Evolutionary conservation across 2,113 vertebrate species (phyloP).

Genomic region (Gymnocephalus cernua): DNA sequence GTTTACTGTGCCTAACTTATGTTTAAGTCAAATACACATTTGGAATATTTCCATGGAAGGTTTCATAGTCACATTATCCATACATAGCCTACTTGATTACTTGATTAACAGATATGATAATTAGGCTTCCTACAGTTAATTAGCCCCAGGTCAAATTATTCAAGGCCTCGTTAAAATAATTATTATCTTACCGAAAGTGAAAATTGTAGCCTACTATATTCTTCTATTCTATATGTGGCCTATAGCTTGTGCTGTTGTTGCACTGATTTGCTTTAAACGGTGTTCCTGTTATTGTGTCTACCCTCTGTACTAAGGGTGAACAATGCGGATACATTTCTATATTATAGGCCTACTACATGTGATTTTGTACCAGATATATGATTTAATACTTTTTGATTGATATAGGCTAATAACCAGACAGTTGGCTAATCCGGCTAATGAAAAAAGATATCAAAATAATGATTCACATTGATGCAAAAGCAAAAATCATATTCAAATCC

Average conservation of each 20-base stretch:
- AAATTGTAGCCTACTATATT: no score
- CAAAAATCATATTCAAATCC: neutral
- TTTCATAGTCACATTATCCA: neutral
- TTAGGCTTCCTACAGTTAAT: slow-evolving; percentile 11
- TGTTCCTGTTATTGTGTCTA: neutral
- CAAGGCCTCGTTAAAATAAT: slow-evolving; percentile 10
- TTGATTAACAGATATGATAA: neutral
- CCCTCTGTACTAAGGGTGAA: no score
- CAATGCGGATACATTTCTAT: no score
- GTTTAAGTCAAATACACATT: neutral
- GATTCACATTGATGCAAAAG: neutral
- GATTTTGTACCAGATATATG: neutral
- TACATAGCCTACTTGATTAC: no score
- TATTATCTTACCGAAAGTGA: neutral
- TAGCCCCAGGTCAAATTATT: slow-evolving; percentile 1
- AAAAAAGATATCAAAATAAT: neutral
- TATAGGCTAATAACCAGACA: neutral
- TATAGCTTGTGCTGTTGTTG: neutral
- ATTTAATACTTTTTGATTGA: neutral
- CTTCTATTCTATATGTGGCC: no score
- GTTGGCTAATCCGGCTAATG: neutral
- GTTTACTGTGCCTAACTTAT: neutral
- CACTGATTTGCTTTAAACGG: neutral
- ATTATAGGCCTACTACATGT: no score
- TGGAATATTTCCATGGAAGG: neutral